Evolutionary conservation across 2,797 vertebrate genomes (phyloP).

Genomic region (Macroramphosus scolopax): DNA sequence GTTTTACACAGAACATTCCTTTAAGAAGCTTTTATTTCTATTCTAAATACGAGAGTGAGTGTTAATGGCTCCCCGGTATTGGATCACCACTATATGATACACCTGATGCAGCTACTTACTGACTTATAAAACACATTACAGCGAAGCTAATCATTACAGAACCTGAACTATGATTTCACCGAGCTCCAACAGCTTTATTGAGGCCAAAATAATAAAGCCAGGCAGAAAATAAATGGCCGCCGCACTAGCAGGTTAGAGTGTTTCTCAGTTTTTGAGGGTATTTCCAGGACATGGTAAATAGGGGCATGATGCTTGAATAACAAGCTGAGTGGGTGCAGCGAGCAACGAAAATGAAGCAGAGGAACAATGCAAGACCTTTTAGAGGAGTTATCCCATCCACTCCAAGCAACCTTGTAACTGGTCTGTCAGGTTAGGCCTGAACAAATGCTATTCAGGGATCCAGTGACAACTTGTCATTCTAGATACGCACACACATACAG

Average conservation of each 20-base stretch:
- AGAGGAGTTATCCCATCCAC: slow-evolving; percentile 56
- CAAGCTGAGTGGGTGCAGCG: slow-evolving; percentile 57
- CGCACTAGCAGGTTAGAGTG: too few species aligned
- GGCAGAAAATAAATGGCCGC: slow-evolving; percentile 35
- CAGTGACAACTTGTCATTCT: slow-evolving; percentile 59
- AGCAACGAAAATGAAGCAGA: slow-evolving; percentile 46
- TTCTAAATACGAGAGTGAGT: not conserved
- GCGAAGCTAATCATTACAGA: slow-evolving; percentile 50
- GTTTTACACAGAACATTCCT: too few species aligned
- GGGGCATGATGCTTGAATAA: slow-evolving; percentile 46
- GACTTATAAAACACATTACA: slow-evolving; percentile 44
- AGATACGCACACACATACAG: slow-evolving; percentile 55
- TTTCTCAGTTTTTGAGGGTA: too few species aligned
- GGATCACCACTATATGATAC: slow-evolving; percentile 9
- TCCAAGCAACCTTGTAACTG: slow-evolving; percentile 63
- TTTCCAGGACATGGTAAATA: slow-evolving; percentile 44
- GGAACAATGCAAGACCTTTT: slow-evolving; percentile 70
- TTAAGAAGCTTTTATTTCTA: too few species aligned
- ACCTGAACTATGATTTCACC: slow-evolving; percentile 26
- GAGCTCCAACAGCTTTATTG: slow-evolving; percentile 30
- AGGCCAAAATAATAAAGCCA: slow-evolving; percentile 29
- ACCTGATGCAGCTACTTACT: slow-evolving; percentile 49
- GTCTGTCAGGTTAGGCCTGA: slow-evolving; percentile 79
- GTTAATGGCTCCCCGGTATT: not conserved
- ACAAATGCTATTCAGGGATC: slow-evolving; percentile 64